Evolutionary conservation across 2,888 invertebrate genomes (phyloP).

Genomic region (Melipona bicolor): DNA sequence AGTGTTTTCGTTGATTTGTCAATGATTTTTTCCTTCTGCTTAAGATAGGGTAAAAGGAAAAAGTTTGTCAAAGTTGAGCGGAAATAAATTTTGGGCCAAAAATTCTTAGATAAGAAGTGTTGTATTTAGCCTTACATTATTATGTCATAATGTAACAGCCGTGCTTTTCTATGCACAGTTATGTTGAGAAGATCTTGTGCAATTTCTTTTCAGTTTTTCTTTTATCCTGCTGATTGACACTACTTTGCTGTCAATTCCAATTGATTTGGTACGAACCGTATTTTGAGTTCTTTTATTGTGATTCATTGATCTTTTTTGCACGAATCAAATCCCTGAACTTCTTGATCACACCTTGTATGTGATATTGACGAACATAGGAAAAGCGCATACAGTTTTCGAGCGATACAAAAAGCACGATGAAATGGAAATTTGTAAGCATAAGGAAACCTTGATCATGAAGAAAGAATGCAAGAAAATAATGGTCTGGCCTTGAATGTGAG

Average conservation of each 20-base stretch:
- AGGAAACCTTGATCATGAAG: slow-evolving; percentile 29
- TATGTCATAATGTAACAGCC: not conserved
- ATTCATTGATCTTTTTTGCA: not conserved
- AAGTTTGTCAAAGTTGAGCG: not conserved
- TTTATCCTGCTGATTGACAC: too few species aligned
- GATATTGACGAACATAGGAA: not conserved
- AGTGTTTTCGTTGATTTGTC: not conserved
- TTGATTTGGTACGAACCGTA: too few species aligned
- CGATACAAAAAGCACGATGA: slow-evolving; percentile 8
- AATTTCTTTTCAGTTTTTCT: too few species aligned
- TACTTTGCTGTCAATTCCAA: not conserved
- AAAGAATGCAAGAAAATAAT: slow-evolving; percentile 21
- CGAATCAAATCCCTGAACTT: not conserved
- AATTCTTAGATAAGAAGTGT: too few species aligned
- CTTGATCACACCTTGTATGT: not conserved
- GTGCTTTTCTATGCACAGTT: too few species aligned
- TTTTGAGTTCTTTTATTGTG: too few species aligned
- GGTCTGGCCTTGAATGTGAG: slow-evolving; percentile 46
- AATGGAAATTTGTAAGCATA: slow-evolving; percentile 20
- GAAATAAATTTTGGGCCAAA: not conserved
- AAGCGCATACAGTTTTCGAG: slow-evolving; percentile 13
- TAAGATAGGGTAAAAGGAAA: not conserved
- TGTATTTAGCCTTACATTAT: not conserved
- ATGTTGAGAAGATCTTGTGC: too few species aligned
- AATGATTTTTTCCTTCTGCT: not conserved